A percentile compares a stretch with the other conserved stretches of the same genome.
phyloP scores from a whole-genome alignment of 2,113 vertebrate species.

The Isurus oxyrinchus region DNA sequence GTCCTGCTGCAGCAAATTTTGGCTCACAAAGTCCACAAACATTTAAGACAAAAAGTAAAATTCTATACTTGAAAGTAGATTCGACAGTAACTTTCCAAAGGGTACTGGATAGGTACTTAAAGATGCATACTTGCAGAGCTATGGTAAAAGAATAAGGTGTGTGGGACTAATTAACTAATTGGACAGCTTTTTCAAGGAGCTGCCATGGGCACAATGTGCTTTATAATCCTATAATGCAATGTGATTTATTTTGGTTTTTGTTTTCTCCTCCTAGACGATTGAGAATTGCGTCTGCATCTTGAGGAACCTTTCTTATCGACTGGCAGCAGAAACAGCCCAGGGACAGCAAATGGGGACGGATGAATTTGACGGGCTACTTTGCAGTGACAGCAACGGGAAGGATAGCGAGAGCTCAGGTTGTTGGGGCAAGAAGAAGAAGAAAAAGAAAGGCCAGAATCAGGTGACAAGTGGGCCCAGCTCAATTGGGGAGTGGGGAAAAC shows the following conservation, averaged over 20 bases:
- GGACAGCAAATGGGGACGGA: slow-evolving; percentile 95
- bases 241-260: not conserved
- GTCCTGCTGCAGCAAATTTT: not conserved
- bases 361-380: slow-evolving; percentile 92
- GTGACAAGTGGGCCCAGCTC: slow-evolving; percentile 54
- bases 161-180: not conserved
- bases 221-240: not conserved
- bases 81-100: not conserved
- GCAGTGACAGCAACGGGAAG: slow-evolving; percentile 80
- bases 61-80: not conserved
- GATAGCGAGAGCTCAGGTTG: slow-evolving; percentile 92
- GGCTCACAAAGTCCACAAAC: not conserved
- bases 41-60: not conserved
- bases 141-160: not conserved
- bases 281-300: slow-evolving; percentile 99
- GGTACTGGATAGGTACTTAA: not conserved
- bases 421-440: slow-evolving; percentile 99
- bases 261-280: slow-evolving; percentile 70
- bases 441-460: slow-evolving; percentile 98
- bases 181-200: not conserved
- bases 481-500: not conserved
- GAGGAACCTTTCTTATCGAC: slow-evolving; percentile 96
- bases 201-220: not conserved
- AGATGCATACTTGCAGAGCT: not conserved
- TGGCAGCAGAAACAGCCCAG: slow-evolving; percentile 97